Evolutionary conservation across 2,113 vertebrate genomes (phyloP).

Genomic region (Platysternon megacephalum): DNA sequence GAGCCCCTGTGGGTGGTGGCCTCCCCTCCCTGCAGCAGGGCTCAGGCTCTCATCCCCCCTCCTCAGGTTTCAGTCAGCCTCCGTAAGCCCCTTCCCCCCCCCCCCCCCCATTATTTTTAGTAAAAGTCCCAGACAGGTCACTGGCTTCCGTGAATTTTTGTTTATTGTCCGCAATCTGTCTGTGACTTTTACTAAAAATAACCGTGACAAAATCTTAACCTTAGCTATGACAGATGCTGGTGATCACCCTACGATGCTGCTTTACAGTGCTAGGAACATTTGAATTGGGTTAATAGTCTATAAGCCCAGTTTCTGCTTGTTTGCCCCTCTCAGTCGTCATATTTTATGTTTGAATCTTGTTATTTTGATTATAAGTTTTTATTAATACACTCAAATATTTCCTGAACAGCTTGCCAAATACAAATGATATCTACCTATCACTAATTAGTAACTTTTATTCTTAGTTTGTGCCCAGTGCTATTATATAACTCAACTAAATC

Average conservation of each 20-base stretch:
- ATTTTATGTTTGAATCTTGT: background rate
- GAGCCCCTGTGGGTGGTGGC: too few relatives aligned
- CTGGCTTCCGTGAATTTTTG: too few relatives aligned
- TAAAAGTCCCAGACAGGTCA: too few relatives aligned
- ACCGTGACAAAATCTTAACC: too few relatives aligned
- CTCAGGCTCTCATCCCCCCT: too few relatives aligned
- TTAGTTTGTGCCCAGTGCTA: background rate
- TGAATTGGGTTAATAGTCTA: rapidly evolving
- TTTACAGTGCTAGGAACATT: background rate
- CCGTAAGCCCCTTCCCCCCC: too few relatives aligned
- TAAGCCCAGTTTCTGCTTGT: background rate
- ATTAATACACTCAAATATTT: background rate
- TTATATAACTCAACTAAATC: background rate
- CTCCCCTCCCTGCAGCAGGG: too few relatives aligned
- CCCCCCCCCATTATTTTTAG: too few relatives aligned
- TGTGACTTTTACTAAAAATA: too few relatives aligned
- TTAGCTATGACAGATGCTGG: background rate
- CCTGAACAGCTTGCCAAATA: background rate
- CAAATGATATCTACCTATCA: background rate
- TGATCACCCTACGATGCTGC: background rate
- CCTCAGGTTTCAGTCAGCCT: too few relatives aligned
- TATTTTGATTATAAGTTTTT: background rate
- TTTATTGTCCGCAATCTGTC: too few relatives aligned
- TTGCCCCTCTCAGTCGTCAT: background rate
- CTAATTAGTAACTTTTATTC: background rate